A percentile compares a stretch with the other conserved stretches of the same genome.
These are phyloP conservation scores for Triplophysa tibetana DNA, from an alignment of 2,113 vertebrate species.

Conservation along the genomic window DNA sequence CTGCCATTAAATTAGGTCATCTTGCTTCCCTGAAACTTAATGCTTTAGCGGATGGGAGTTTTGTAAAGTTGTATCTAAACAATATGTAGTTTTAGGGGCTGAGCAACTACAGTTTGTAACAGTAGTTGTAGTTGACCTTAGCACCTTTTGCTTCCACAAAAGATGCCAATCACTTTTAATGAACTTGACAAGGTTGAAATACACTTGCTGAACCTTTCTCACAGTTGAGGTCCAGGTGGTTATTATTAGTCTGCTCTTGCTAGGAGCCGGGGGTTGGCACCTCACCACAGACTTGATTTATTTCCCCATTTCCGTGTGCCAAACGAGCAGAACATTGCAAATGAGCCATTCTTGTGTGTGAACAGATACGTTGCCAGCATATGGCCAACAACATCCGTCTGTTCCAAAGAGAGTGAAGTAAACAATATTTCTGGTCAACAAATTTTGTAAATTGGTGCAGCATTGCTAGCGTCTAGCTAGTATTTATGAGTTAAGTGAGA, in stretches of 20 bases:
- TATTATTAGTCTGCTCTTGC: slow-evolving; percentile 21
- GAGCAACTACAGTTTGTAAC: too few species aligned
- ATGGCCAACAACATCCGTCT: slow-evolving; percentile 41
- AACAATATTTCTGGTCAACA: slow-evolving; percentile 7
- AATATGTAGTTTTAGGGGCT: too few species aligned
- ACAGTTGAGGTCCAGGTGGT: slow-evolving; percentile 9
- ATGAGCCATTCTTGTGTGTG: slow-evolving; percentile 37
- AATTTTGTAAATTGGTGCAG: background rate
- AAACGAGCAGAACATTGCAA: slow-evolving; percentile 30
- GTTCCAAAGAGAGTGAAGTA: slow-evolving; percentile 29
- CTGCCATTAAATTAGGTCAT: background rate
- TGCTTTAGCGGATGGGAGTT: background rate
- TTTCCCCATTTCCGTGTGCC: slow-evolving; percentile 37
- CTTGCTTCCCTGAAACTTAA: background rate
- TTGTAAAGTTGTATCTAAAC: too few species aligned
- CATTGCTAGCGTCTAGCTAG: background rate
- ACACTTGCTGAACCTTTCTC: background rate
- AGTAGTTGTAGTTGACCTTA: too few species aligned
- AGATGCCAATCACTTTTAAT: background rate
- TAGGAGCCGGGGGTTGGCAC: background rate
- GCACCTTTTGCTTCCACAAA: background rate
- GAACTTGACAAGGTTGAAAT: background rate
- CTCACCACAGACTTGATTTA: slow-evolving; percentile 36
- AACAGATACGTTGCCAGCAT: slow-evolving; percentile 48
- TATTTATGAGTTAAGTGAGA: background rate